Evolutionary conservation across 2,113 vertebrate species (phyloP), one percentile per base, ranked within the genome.

Genomic region (Ciconia boyciana): DNA sequence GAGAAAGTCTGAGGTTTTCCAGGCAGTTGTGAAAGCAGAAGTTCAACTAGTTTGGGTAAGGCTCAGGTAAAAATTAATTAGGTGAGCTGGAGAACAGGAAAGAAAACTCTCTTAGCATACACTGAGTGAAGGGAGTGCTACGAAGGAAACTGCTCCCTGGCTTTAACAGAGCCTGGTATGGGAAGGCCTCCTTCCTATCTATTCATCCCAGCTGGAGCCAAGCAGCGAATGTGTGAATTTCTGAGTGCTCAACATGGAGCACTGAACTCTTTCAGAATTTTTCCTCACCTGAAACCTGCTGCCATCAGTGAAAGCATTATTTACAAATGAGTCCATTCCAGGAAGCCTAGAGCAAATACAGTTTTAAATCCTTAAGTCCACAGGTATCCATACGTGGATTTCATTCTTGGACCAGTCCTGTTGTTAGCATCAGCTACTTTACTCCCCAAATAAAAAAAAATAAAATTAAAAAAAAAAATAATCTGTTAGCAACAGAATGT

Each of bases 51-150:
- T 74, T 69, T 86, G 79, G 75, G 70, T 70, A 46, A 58, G 19
- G 48, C 55, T 95, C 64, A 86, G 68, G 58, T 81, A 60, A 95
- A 94, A 95, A 83, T 66, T 72, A 90, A 92, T 88, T 88, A 86
- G 62, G 68, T 92, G 92, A 90, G 69, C n/a, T 78, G 43, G 10
- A 95, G 32, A 55, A 79, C 52, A 94, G 69, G 68, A 92, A 93
- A 48, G 34, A 89, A 91, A 92, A 60, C 22, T 78, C 54, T 71
- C 28, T 52, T 34, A 84, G 51, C n/a, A 5, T 10, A 77, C 83
- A 16, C 29, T 80, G 36, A 71, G 34, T 19, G 75, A 65, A 90
- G 13, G 24, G 36, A 62, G 18, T 68, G 44, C 48, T 48, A 19
- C 12, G 66, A 95, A 80, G 49, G n/a, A 96, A 78, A 80, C 36